Evolutionary conservation across 2,113 vertebrate genomes (phyloP).

Genomic region (Geococcyx californianus): DNA sequence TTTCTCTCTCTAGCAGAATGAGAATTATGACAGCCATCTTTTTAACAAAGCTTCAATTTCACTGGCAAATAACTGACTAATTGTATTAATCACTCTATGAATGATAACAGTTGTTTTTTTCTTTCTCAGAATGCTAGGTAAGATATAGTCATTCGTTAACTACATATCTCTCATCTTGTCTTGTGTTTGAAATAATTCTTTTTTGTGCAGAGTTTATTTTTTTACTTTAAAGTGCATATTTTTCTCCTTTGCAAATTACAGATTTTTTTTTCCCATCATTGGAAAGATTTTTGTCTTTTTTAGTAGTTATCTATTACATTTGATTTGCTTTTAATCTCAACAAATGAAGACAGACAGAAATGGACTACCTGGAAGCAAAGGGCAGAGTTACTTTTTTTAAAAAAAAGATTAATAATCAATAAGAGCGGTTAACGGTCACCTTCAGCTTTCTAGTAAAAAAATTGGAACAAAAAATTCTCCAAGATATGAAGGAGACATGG

Average conservation of each 20-base stretch:
- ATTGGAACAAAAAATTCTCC: background rate
- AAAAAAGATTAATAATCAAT: background rate
- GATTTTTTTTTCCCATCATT: background rate
- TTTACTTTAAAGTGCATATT: background rate
- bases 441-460: no score
- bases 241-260: background rate
- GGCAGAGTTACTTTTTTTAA: background rate
- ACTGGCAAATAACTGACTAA: conserved; percentile 7
- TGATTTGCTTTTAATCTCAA: background rate
- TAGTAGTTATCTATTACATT: background rate
- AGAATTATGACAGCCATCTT: background rate
- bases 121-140: background rate
- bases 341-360: background rate
- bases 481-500: background rate
- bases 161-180: background rate
- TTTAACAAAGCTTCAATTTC: background rate
- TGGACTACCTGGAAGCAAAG: background rate
- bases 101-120: background rate
- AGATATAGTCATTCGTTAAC: background rate
- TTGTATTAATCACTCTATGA: background rate
- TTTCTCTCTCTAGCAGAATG: background rate
- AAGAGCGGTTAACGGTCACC: no score
- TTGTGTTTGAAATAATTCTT: background rate
- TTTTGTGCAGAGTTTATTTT: background rate
- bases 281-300: background rate